Evolutionary conservation across 2,888 invertebrate species (phyloP), one percentile per base, ranked within the genome.

Genomic region (Tipula lateralis): DNA sequence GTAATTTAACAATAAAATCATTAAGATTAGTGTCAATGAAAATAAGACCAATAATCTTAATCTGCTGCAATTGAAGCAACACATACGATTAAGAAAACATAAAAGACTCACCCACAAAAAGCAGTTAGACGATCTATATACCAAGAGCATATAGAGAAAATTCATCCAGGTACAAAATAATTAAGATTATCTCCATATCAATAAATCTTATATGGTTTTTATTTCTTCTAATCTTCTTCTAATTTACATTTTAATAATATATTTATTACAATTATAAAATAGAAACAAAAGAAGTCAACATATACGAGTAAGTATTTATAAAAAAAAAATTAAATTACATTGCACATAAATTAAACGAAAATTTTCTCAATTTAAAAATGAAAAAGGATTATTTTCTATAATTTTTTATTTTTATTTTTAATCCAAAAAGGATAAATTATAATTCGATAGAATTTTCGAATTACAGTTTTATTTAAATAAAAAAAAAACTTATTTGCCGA

Each of bases 381-480:
- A 50, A 50, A n/a, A 50, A 50, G 44, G 44, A 50, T 50, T 50
- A 50, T 50, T n/a, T 50, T 50, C 44, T 50, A 50, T 50, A 50
- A 50, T 50, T 50, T 50, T n/a, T n/a, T 50, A n/a, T n/a, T 50
- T 50, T 50, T 50, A 16, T 50, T 50, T 50, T 50, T 50, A 50
- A 50, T 50, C 44, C 44, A 16, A 50, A 50, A 50, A 50, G 44
- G 44, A 50, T 50, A 50, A 50, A 50, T 50, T 50, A 50, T 16
- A 50, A 50, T 50, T 50, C 44, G 44, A 50, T 50, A 50, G 44
- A 16, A 50, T 50, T 50, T 36, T 36, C 36, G 36, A 36, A 36
- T 36, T 36, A 12, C 36, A 7, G 6, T 36, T 36, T 36, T 36
- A 36, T 36, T 36, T 32, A 32, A 32, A 44, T 4, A 44, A 50